Evolutionary conservation across 2,797 vertebrate genomes (phyloP), one percentile per base, ranked within the genome.

Genomic region (Phrynocephalus vlangalii): DNA sequence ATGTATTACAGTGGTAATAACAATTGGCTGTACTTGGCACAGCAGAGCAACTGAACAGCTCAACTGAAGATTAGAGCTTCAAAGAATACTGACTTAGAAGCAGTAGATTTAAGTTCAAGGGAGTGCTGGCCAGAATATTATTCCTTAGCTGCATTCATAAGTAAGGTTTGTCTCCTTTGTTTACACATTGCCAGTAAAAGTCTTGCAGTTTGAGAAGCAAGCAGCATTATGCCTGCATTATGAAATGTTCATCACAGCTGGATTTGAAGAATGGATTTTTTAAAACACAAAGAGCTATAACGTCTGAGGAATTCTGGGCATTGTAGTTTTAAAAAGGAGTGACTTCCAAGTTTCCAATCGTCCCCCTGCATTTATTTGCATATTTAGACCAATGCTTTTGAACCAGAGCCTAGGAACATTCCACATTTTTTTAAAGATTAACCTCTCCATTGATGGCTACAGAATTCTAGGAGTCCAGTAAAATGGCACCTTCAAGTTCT

Each of bases 131-230:
- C 0, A 0, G 77, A 80, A 16, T 11, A 82, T 38, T 82, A 63
- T 0, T 87, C 88, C 44, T 56, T 81, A 70, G 83, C 81, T 86
- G 56, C 15, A 0, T 10, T 4, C 1, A 10, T 81, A 67, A 38
- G 50, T 82, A 6, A 85, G 77, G 66, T 90, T 75, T 63, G 85
- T 44, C 80, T 91, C 82, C 86, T 84, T 76, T 70, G 88, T n/a
- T 44, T 71, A 38, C 71, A 82, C 79, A 88, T 73, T 66, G 13
- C 26, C 85, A 79, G 63, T 72, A 85, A 72, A 88, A 92, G 87
- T 71, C 63, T 26, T 87, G 44, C 30, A 84, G 24, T 3, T 82
- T 90, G 85, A 66, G 26, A 78, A 86, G 48, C 68, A 44, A 44
- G 2, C 79, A 79, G 84, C 82, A 79, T 79, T 22, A 10, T 3